Evolutionary conservation across 2,113 vertebrate species (phyloP).

Genomic region (Fulmarus glacialis): DNA sequence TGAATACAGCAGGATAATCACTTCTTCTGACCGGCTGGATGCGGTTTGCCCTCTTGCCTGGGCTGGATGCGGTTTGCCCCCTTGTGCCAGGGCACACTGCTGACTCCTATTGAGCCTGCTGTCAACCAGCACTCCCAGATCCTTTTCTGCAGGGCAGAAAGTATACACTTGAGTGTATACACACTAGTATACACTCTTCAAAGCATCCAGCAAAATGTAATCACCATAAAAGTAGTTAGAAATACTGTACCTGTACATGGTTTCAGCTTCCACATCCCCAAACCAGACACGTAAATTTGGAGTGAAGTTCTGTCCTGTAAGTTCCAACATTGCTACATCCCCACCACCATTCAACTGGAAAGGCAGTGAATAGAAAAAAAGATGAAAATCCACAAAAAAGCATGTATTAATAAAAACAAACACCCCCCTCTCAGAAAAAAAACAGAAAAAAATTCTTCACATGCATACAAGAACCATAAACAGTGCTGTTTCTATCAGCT

Average conservation of each 20-base stretch:
- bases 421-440: not conserved
- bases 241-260: conserved; percentile 92
- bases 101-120: not conserved
- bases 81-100: not conserved
- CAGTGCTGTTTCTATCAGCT: not conserved
- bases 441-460: not conserved
- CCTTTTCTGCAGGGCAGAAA: not conserved
- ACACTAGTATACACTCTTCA: not conserved
- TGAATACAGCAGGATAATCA: not conserved
- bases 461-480: not conserved
- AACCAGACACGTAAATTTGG: conserved; percentile 99
- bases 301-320: conserved; percentile 99
- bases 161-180: not conserved
- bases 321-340: conserved; percentile 98
- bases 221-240: not conserved
- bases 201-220: not conserved
- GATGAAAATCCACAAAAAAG: not conserved
- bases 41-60: not conserved
- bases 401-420: not conserved
- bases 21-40: not conserved
- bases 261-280: conserved; percentile 98
- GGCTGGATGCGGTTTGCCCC: not conserved
- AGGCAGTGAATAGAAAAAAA: not conserved
- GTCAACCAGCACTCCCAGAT: not conserved
- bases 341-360: conserved; percentile 93